Conservation (phyloP, 2,797 vertebrate species). For the Philypnodon macrostomus region DNA sequence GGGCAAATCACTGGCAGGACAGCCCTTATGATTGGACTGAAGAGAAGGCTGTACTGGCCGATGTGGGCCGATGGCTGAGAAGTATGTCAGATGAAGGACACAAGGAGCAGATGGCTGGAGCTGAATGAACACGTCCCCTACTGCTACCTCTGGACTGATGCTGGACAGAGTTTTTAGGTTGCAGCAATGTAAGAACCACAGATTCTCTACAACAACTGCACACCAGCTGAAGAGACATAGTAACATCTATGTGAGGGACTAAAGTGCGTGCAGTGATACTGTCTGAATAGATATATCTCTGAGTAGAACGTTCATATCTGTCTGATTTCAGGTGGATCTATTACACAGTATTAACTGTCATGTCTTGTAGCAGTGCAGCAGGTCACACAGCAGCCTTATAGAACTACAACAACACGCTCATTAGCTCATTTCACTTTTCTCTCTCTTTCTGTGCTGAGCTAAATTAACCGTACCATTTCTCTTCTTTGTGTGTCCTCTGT, state of each 20-base stretch:
- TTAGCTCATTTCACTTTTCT: conserved; percentile 62
- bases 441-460: conserved; percentile 49
- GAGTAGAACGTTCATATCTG: conserved; percentile 7
- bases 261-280: too few relatives aligned
- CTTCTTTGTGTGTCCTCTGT: conserved; percentile 76
- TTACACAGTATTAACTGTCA: conserved; percentile 24
- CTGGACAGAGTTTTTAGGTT: neutral
- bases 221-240: neutral
- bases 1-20: conserved; percentile 66
- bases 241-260: neutral
- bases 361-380: conserved; percentile 39
- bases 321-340: conserved; percentile 34
- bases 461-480: conserved; percentile 68
- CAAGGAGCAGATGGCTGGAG: conserved; percentile 70
- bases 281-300: conserved; percentile 5
- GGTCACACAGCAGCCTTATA: conserved; percentile 55
- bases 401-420: conserved; percentile 60
- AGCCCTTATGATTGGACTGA: conserved; percentile 71
- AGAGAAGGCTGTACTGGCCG: conserved; percentile 35
- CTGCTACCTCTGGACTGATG: conserved; percentile 4
- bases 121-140: conserved; percentile 51
- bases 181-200: too few relatives aligned
- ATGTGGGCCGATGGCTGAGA: conserved; percentile 58
- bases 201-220: neutral
- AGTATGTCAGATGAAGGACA: conserved; percentile 79